Evolutionary conservation across 2,888 invertebrate species (phyloP).

Genomic region (Drosophila tripunctata): DNA sequence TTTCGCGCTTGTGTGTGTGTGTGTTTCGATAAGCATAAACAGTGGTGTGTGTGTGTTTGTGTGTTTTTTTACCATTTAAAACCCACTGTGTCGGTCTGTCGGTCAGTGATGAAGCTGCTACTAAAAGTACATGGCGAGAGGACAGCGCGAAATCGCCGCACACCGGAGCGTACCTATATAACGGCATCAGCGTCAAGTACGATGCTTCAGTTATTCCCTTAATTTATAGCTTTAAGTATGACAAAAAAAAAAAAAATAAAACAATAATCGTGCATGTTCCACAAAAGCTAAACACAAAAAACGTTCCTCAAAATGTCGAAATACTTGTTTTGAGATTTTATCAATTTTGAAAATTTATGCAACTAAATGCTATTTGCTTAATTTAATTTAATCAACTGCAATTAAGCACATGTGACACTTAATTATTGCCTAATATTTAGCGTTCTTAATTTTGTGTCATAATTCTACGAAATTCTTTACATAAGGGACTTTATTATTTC

Average conservation of each 20-base stretch:
- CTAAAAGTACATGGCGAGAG: constrained; percentile 83
- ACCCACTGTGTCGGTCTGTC: neutral
- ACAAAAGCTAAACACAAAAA: neutral
- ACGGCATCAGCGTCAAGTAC: constrained; percentile 40
- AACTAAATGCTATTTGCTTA: too few relatives aligned
- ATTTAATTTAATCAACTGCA: too few relatives aligned
- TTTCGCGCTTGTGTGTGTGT: neutral
- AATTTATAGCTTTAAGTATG: neutral
- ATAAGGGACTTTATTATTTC: too few relatives aligned
- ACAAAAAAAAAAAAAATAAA: too few relatives aligned
- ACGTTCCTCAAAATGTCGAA: too few relatives aligned
- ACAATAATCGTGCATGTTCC: neutral
- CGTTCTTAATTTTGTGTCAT: too few relatives aligned
- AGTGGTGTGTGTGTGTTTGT: neutral
- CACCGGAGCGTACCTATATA: constrained; percentile 60
- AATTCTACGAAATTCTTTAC: too few relatives aligned
- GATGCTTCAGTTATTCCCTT: neutral
- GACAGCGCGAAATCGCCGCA: constrained; percentile 75
- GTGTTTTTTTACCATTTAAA: too few relatives aligned
- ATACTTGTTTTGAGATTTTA: too few relatives aligned
- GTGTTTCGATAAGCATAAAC: constrained; percentile 1
- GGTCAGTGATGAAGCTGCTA: constrained; percentile 80
- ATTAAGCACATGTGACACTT: too few relatives aligned
- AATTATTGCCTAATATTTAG: too few relatives aligned
- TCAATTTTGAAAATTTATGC: too few relatives aligned